phyloP scores from a whole-genome alignment of 2,113 vertebrate species.

The Plotosus lineatus region DNA sequence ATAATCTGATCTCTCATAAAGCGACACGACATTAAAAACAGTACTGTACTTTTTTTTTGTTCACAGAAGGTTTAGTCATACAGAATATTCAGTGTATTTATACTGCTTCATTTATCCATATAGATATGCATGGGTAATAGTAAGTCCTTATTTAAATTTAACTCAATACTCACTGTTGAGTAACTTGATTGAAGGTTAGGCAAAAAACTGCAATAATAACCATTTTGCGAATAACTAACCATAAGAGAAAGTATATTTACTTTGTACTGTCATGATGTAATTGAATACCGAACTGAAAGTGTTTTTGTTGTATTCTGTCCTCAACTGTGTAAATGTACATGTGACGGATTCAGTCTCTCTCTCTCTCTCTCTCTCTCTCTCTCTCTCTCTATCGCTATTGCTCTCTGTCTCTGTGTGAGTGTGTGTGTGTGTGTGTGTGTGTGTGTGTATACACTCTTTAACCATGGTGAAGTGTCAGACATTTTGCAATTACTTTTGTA shows the following conservation, averaged over 20 bases:
- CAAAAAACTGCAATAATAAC: constrained; percentile 48
- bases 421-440: no score
- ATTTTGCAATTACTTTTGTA: constrained; percentile 29
- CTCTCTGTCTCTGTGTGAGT: no score
- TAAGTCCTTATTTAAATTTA: not conserved
- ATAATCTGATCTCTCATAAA: not conserved
- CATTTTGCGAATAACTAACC: constrained; percentile 38
- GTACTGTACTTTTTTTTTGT: not conserved
- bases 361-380: no score
- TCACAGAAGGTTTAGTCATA: not conserved
- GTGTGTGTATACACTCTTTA: constrained; percentile 58
- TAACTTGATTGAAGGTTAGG: constrained; percentile 5
- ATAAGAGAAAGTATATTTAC: constrained; percentile 21
- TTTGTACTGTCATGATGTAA: constrained; percentile 37
- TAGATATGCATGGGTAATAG: constrained; percentile 7
- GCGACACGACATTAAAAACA: not conserved
- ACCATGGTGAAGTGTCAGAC: constrained; percentile 46
- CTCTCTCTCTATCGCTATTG: no score
- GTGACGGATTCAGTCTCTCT: constrained; percentile 57
- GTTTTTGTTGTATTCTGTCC: constrained; percentile 18
- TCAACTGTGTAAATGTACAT: constrained; percentile 40
- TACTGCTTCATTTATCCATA: constrained; percentile 21
- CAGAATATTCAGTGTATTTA: not conserved
- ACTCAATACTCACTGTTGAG: not conserved
- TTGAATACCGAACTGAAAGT: not conserved